phyloP scores from a whole-genome alignment of 1,140 invertebrate species.

The Anthonomus grandis region DNA sequence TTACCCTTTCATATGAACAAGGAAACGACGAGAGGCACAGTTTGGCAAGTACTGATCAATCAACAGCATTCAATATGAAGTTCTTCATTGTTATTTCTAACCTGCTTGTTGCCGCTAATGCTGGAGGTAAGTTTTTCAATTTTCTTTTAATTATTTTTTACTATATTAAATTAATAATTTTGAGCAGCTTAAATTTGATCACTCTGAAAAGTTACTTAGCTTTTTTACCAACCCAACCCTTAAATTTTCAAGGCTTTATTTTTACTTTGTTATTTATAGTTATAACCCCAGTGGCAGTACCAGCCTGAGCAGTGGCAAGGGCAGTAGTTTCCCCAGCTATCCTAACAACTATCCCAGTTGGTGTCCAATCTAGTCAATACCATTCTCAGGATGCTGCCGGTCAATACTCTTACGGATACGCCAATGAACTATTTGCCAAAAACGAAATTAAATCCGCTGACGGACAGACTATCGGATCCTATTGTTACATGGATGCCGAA shows the following conservation, averaged over 20 bases:
- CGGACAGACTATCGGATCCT: constrained; percentile 63
- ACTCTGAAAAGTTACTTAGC: too few species aligned
- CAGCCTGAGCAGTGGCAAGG: constrained; percentile 39
- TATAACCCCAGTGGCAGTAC: constrained; percentile 5
- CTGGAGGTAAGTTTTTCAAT: too few species aligned
- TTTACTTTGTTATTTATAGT: too few species aligned
- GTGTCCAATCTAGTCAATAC: constrained; percentile 52
- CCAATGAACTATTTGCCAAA: constrained; percentile 61
- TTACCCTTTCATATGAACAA: constrained; percentile 20
- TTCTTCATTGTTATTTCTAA: constrained; percentile 27
- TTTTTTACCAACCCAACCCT: too few species aligned
- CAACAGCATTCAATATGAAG: constrained; percentile 40
- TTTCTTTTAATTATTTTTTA: too few species aligned
- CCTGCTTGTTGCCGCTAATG: constrained; percentile 33
- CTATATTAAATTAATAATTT: too few species aligned
- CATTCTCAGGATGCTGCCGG: constrained; percentile 63
- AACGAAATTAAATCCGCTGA: constrained; percentile 60
- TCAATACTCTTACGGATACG: constrained; percentile 66
- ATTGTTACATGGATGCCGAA: constrained; percentile 63
- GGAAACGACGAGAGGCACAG: constrained; percentile 7
- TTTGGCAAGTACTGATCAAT: constrained; percentile 41
- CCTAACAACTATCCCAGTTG: too few species aligned
- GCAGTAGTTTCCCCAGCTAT: too few species aligned
- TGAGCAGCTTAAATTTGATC: too few species aligned
- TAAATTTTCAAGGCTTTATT: too few species aligned